A percentile compares a stretch with the other conserved stretches of the same genome.
These are phyloP conservation scores for Drosophila ercepeae DNA, from an alignment of 1,140 invertebrate species.

Conservation along the genomic window DNA sequence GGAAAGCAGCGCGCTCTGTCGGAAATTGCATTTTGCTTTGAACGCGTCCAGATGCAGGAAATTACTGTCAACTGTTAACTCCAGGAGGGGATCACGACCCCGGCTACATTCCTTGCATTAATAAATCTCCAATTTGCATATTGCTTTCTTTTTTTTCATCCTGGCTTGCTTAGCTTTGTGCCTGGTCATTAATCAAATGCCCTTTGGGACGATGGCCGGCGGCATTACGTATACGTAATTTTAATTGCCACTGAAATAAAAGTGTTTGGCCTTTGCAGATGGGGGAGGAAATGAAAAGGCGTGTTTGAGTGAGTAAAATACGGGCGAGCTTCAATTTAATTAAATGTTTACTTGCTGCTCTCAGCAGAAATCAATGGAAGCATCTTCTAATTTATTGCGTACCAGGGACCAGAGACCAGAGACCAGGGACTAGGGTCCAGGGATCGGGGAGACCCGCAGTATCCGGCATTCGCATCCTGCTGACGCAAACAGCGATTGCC, in stretches of 20 bases:
- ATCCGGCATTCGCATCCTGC: conserved; percentile 36
- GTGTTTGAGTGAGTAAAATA: neutral
- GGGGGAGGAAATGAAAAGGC: neutral
- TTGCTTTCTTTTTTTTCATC: conserved; percentile 15
- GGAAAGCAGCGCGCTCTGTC: conserved; percentile 41
- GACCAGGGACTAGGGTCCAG: neutral
- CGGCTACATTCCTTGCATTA: conserved; percentile 15
- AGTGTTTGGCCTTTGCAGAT: conserved; percentile 42
- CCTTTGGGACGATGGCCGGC: conserved; percentile 26
- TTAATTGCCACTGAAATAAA: conserved; percentile 57
- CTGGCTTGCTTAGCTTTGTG: conserved; percentile 9
- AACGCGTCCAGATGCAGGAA: conserved; percentile 59
- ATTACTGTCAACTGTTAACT: conserved; percentile 64
- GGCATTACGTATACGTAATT: conserved; percentile 55
- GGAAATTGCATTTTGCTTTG: conserved; percentile 77
- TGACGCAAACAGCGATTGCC: conserved; percentile 31
- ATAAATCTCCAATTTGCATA: conserved; percentile 53
- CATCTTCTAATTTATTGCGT: conserved; percentile 57
- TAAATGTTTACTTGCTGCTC: conserved; percentile 58
- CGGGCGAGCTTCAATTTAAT: conserved; percentile 43
- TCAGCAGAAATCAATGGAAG: conserved; percentile 58
- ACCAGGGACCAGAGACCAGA: neutral
- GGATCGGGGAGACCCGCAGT: conserved; percentile 17
- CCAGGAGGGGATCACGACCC: conserved; percentile 24
- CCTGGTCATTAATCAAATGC: conserved; percentile 48